phyloP scores from a whole-genome alignment of 2,888 invertebrate species.

The Congeria kusceri region DNA sequence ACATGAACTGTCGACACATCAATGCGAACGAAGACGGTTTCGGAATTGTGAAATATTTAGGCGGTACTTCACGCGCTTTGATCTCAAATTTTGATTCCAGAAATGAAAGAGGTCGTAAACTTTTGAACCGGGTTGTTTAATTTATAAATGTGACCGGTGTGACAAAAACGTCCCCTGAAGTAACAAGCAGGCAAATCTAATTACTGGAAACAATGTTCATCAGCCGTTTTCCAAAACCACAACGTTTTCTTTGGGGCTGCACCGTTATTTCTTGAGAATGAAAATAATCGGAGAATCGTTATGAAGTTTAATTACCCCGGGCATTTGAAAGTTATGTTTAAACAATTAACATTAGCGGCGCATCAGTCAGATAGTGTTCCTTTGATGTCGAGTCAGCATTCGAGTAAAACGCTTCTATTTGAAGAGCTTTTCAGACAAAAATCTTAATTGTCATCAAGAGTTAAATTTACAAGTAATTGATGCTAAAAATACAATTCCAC shows the following conservation, averaged over 20 bases:
- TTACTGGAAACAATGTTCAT: too few species aligned
- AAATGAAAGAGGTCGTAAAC: conserved; percentile 49
- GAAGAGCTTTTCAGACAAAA: neutral
- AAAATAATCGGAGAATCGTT: too few species aligned
- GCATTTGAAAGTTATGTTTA: conserved; percentile 9
- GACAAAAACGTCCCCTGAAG: too few species aligned
- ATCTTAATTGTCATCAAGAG: conserved; percentile 4
- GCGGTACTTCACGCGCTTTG: conserved; percentile 11
- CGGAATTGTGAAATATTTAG: conserved; percentile 4
- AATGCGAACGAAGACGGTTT: conserved; percentile 43
- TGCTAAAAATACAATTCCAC: too few species aligned
- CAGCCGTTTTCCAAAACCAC: too few species aligned
- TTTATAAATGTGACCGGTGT: neutral
- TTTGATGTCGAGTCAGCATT: neutral
- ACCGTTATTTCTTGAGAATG: too few species aligned
- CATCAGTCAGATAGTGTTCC: neutral
- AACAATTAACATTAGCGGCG: conserved; percentile 5
- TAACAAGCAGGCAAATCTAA: too few species aligned
- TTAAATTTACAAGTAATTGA: neutral
- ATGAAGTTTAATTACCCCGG: neutral
- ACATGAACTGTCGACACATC: conserved; percentile 13
- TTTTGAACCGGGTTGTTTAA: conserved; percentile 54
- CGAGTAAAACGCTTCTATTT: neutral
- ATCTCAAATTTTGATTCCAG: conserved; percentile 29
- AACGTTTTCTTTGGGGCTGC: too few species aligned